Percentiles rank a stretch among this genome's conserved stretches.
phyloP scores from a whole-genome alignment of 2,113 vertebrate genomes.

The Myotis yumanensis region DNA sequence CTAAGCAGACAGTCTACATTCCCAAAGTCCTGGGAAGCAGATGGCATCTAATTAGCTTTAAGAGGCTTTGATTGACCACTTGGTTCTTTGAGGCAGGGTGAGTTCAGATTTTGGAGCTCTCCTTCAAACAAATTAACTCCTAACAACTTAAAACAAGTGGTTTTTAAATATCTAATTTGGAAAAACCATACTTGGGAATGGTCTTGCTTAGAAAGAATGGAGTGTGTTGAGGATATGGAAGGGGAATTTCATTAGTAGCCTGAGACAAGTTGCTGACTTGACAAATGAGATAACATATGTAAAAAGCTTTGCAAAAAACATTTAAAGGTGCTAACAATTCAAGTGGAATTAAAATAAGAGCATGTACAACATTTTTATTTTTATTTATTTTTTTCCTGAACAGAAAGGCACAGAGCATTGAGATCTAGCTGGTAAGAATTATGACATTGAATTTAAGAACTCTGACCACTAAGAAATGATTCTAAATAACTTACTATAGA shows the following conservation, averaged over 20 bases:
- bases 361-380: neutral
- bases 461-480: slow-evolving; percentile 1
- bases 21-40: neutral
- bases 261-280: slow-evolving; percentile 14
- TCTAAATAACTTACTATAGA: neutral
- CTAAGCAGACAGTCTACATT: neutral
- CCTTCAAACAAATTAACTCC: slow-evolving; percentile 1
- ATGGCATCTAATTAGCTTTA: slow-evolving; percentile 19
- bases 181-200: neutral
- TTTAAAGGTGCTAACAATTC: neutral
- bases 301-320: neutral
- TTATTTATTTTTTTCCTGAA: neutral
- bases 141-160: neutral
- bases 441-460: neutral
- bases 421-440: neutral
- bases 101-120: slow-evolving; percentile 16
- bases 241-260: neutral
- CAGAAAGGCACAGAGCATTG: neutral
- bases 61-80: neutral
- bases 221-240: neutral
- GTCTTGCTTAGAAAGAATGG: neutral
- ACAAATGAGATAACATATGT: neutral
- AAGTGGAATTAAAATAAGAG: neutral
- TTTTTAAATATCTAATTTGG: neutral
- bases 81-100: slow-evolving; percentile 16